A percentile compares a stretch with the other conserved stretches of the same genome.
Evolutionary conservation across 92 coral and sea anemone genomes (phyloP).

Genomic region (Meandrina meandrites): DNA sequence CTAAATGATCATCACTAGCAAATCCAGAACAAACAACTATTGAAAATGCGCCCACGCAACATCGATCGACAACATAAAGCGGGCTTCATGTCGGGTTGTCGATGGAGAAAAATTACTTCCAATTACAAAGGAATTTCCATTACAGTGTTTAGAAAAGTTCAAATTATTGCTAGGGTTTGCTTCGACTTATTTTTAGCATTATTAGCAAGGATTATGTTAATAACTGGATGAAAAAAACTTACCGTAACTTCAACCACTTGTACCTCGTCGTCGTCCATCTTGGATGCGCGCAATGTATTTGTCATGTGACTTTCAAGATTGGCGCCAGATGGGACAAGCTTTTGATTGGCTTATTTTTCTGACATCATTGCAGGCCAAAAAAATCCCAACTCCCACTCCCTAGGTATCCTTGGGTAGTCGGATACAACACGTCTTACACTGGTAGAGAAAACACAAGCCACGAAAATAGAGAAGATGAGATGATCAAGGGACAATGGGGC

Average conservation of each 20-base stretch:
- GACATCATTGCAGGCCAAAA: neutral
- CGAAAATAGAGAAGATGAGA: no score
- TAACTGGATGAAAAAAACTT: neutral
- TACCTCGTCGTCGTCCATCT: slow-evolving; percentile 43
- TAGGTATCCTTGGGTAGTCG: no score
- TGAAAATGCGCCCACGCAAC: neutral
- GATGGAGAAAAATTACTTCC: neutral
- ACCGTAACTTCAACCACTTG: slow-evolving; percentile 37
- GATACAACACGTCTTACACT: no score
- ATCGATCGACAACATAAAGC: neutral
- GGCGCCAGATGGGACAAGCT: slow-evolving; percentile 31
- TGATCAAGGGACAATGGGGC: no score
- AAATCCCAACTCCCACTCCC: neutral
- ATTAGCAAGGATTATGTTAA: no score
- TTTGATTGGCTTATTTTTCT: slow-evolving; percentile 5
- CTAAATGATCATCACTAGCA: neutral
- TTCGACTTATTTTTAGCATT: neutral
- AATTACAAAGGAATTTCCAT: neutral
- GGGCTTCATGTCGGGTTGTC: no score
- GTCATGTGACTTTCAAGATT: slow-evolving; percentile 47
- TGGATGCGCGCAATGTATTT: slow-evolving; percentile 10
- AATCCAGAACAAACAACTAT: neutral
- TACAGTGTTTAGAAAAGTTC: neutral
- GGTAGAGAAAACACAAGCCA: no score
- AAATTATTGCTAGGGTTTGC: neutral